A percentile compares a stretch with the other conserved stretches of the same genome.
These are phyloP conservation scores for Enoplosus armatus DNA, from an alignment of 2,797 vertebrate genomes.

Conservation along the genomic window DNA sequence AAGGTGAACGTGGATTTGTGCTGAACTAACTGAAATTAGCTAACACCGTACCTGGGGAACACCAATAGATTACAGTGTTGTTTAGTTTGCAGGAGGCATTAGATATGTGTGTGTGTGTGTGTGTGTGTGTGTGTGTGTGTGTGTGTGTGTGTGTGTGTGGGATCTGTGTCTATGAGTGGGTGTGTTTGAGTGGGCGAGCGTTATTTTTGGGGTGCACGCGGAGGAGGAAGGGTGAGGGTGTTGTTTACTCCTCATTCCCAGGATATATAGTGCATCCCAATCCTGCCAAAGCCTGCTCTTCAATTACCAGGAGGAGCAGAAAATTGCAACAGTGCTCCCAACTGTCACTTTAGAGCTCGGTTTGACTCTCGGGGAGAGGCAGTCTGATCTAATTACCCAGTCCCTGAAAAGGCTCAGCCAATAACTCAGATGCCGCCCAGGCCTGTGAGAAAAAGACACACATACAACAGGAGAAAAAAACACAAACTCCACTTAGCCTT, in stretches of 20 bases:
- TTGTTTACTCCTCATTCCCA: conserved; percentile 72
- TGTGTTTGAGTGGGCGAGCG: conserved; percentile 55
- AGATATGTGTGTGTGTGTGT: conserved; percentile 31
- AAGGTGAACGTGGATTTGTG: conserved; percentile 60
- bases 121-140: conserved; percentile 41
- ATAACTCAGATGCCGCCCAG: conserved; percentile 66
- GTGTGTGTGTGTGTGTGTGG: conserved; percentile 20
- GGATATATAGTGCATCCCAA: conserved; percentile 65
- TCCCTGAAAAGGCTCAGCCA: conserved; percentile 76
- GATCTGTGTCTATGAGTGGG: conserved; percentile 53
- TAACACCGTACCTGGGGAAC: conserved; percentile 45
- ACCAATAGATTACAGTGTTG: conserved; percentile 49
- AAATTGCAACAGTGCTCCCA: conserved; percentile 78
- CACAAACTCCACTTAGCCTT: conserved; percentile 45
- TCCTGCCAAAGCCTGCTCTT: conserved; percentile 75
- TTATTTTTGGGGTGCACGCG: conserved; percentile 71
- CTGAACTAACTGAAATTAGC: conserved; percentile 63
- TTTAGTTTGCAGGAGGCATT: conserved; percentile 60
- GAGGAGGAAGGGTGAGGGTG: conserved; percentile 65
- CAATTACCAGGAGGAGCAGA: conserved; percentile 80
- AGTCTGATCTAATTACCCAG: conserved; percentile 82
- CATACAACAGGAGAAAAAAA: neutral
- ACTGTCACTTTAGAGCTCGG: conserved; percentile 78
- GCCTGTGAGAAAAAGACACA: conserved; percentile 30
- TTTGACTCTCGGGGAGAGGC: conserved; percentile 74